Percentiles rank a stretch among this genome's conserved stretches.
These are phyloP conservation scores for Oegoconia quadripuncta DNA, from an alignment of 2,888 invertebrate species.

Conservation along the genomic window DNA sequence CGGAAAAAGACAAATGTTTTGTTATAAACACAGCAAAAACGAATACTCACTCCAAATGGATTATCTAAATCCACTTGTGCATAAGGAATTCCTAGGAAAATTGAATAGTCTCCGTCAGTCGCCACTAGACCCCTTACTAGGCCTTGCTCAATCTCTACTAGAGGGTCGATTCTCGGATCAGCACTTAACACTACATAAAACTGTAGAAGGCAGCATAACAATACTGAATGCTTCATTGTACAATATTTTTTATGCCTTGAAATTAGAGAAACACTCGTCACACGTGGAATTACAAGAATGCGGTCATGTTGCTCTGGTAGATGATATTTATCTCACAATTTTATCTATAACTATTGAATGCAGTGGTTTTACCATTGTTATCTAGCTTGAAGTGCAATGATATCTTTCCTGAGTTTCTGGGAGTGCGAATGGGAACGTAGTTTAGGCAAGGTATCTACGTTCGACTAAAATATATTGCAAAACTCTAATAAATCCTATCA, in stretches of 20 bases:
- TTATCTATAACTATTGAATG: neutral
- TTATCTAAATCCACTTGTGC: slow-evolving; percentile 52
- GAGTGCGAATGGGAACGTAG: too few species aligned
- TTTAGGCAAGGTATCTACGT: too few species aligned
- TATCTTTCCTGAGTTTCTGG: too few species aligned
- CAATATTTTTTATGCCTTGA: neutral
- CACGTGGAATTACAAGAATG: neutral
- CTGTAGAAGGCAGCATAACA: neutral
- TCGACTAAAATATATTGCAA: too few species aligned
- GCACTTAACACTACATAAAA: slow-evolving; percentile 17
- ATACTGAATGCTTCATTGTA: neutral
- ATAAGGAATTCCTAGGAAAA: slow-evolving; percentile 65
- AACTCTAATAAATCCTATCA: too few species aligned
- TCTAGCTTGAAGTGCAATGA: neutral
- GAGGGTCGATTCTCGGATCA: slow-evolving; percentile 55
- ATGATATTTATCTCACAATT: neutral
- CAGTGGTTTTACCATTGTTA: neutral
- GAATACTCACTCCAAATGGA: slow-evolving; percentile 65
- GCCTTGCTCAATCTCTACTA: slow-evolving; percentile 60
- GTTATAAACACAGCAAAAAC: neutral
- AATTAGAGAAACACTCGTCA: neutral
- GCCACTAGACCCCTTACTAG: slow-evolving; percentile 58
- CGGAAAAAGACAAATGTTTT: too few species aligned
- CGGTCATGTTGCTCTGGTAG: neutral
- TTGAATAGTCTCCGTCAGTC: slow-evolving; percentile 55